These are phyloP conservation scores for Saimiri boliviensis DNA, from an alignment of 2,113 vertebrate species.

Conservation along the genomic window DNA sequence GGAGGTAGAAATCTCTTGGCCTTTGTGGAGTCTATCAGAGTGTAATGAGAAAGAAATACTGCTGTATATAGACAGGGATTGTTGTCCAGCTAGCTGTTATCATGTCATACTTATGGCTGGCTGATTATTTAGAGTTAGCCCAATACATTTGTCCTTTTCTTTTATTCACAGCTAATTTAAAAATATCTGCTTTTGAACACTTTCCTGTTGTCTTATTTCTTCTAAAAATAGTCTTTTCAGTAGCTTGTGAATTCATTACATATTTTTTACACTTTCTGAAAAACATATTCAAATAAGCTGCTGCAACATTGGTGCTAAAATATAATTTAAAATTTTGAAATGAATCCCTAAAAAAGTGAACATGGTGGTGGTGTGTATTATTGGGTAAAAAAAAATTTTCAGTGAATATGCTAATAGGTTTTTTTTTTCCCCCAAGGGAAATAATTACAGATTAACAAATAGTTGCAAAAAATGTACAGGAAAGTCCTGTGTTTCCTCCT, in stretches of 20 bases:
- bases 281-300: constrained; percentile 5
- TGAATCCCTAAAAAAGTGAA: constrained; percentile 27
- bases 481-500: neutral
- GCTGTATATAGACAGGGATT: neutral
- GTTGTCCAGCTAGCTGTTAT: neutral
- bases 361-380: neutral
- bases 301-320: neutral
- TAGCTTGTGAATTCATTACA: neutral
- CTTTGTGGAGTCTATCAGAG: neutral
- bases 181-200: neutral
- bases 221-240: neutral
- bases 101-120: neutral
- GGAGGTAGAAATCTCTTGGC: neutral
- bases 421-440: neutral
- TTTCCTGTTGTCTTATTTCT: neutral
- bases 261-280: constrained; percentile 18
- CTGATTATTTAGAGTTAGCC: neutral
- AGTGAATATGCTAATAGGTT: neutral
- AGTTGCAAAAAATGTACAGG: neutral
- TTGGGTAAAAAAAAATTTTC: neutral
- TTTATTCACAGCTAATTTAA: neutral
- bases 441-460: constrained; percentile 17
- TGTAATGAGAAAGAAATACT: neutral
- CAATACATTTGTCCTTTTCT: neutral
- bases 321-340: constrained; percentile 47